Evolutionary conservation across 2,113 vertebrate species (phyloP).

Genomic region (Gallinago jamesoni): DNA sequence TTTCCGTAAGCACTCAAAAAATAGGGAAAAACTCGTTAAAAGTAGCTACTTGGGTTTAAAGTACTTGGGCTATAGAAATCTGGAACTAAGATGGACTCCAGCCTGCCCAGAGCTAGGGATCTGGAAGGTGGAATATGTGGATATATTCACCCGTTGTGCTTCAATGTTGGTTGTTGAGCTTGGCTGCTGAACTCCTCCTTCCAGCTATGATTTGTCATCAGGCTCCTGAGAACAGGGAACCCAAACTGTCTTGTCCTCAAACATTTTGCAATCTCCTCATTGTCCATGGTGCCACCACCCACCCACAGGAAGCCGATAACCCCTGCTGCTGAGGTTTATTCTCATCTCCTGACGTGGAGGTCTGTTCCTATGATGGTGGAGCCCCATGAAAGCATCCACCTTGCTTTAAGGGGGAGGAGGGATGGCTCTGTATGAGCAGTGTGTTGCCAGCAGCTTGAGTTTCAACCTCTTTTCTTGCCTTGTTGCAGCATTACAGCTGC

Average conservation of each 20-base stretch:
- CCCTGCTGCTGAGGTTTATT: background rate
- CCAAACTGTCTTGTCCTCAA: background rate
- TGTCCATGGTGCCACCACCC: background rate
- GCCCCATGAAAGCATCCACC: background rate
- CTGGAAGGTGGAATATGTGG: background rate
- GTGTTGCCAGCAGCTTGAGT: background rate
- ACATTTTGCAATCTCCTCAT: background rate
- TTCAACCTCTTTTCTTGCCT: background rate
- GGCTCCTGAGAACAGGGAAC: background rate
- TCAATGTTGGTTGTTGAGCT: background rate
- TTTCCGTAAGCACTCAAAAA: background rate
- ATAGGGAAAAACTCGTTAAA: background rate
- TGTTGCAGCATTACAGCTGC: background rate
- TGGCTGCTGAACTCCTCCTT: background rate
- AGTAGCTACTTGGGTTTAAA: background rate
- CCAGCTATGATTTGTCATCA: background rate
- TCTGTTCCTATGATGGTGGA: background rate
- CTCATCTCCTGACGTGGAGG: background rate
- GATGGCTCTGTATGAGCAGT: background rate
- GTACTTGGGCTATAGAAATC: background rate
- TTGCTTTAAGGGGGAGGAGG: background rate
- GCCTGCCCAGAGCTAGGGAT: background rate
- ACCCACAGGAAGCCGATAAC: background rate
- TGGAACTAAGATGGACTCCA: background rate
- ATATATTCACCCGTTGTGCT: rapidly evolving